Conservation (phyloP, 92 coral and sea anemone species). For the Porites evermanni region DNA sequence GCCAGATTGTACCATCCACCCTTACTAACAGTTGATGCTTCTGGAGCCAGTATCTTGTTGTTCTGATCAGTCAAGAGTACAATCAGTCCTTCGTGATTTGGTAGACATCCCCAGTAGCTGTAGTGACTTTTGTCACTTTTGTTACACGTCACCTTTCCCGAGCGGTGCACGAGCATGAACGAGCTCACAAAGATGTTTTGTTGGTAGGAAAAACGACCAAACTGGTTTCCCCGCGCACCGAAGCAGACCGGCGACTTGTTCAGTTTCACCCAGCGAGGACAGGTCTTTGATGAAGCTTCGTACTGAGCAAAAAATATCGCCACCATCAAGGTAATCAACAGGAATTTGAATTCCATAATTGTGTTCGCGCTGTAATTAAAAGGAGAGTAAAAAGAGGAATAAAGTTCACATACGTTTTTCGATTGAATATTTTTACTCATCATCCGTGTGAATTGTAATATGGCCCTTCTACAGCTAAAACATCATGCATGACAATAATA, state of each 20-base stretch:
- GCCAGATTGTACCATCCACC: neutral
- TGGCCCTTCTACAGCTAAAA: too few relatives aligned
- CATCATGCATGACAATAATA: too few relatives aligned
- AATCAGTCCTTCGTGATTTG: neutral
- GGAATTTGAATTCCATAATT: conserved; percentile 1
- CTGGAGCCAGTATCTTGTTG: conserved; percentile 12
- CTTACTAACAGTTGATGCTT: neutral
- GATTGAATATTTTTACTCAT: too few relatives aligned
- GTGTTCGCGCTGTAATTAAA: neutral
- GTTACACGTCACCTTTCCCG: conserved; percentile 10
- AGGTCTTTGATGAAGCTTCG: neutral
- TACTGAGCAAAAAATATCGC: too few relatives aligned
- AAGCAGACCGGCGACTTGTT: conserved; percentile 24
- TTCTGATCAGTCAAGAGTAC: conserved; percentile 8
- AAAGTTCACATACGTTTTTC: neutral
- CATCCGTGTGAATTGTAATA: too few relatives aligned
- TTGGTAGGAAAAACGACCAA: conserved; percentile 12
- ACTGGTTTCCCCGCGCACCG: conserved; percentile 27
- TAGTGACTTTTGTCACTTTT: too few relatives aligned
- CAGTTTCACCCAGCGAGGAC: conserved; percentile 1
- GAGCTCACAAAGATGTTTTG: conserved; percentile 37
- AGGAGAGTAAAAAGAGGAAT: neutral
- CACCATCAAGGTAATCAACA: neutral
- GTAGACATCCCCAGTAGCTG: too few relatives aligned
- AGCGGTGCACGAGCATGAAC: conserved; percentile 43